These are phyloP conservation scores for Halisarca cf. caerulea DNA, from an alignment of 37 sponge, comb jelly and placozoan species.

Conservation along the genomic window DNA sequence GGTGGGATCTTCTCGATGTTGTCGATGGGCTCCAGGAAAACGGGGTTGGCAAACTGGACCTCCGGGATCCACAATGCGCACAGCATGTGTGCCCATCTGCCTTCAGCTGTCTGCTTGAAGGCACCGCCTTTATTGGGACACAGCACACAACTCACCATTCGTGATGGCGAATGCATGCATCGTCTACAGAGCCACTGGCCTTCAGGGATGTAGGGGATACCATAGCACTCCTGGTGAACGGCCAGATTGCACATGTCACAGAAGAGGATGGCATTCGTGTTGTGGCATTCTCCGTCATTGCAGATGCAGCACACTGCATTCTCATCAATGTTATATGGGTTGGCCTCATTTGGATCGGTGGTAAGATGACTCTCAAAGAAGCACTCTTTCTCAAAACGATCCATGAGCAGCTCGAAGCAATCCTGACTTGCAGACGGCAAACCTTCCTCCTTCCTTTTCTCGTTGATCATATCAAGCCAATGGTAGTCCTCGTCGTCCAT, in stretches of 20 bases:
- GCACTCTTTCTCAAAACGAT: conserved; percentile 94
- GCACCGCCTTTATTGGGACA: conserved; percentile 98
- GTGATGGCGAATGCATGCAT: conserved; percentile 93
- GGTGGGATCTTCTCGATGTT: conserved; percentile 91
- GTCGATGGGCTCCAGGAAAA: conserved; percentile 98
- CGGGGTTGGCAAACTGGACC: conserved; percentile 95
- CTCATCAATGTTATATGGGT: conserved; percentile 94
- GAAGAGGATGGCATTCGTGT: conserved; percentile 98
- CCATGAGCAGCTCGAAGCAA: conserved; percentile 96
- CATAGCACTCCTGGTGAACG: conserved; percentile 99
- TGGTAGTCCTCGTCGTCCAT: conserved; percentile 98
- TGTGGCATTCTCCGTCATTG: conserved; percentile 98
- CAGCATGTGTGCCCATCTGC: conserved; percentile 93
- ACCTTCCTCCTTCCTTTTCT: conserved; percentile 79
- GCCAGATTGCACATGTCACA: conserved; percentile 99
- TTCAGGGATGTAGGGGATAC: conserved; percentile 99
- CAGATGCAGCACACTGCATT: conserved; percentile 99
- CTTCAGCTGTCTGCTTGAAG: conserved; percentile 96
- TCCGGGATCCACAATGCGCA: conserved; percentile 99
- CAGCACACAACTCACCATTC: conserved; percentile 93
- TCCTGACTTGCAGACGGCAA: conserved; percentile 77
- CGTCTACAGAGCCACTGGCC: conserved; percentile 99
- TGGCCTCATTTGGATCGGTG: conserved; percentile 36
- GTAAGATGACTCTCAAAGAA: conserved; percentile 85
- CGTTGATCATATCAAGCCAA: conserved; percentile 93